A percentile compares a stretch with the other conserved stretches of the same genome.
phyloP scores from a whole-genome alignment of 2,888 invertebrate genomes.

The Sinotaia quadrata region DNA sequence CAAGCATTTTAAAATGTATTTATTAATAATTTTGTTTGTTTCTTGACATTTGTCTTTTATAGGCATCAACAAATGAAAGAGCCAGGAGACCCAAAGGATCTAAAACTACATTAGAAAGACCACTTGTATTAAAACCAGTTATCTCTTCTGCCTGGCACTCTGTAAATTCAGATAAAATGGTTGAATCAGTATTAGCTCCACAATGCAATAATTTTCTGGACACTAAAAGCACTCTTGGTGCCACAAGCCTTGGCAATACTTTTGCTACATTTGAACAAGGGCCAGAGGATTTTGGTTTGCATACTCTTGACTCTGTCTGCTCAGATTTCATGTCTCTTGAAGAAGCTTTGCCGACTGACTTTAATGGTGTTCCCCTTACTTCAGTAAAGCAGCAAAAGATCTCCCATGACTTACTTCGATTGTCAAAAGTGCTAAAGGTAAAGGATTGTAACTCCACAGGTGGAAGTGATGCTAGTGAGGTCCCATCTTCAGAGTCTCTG shows the following conservation, averaged over 20 bases:
- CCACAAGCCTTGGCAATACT: constrained; percentile 31
- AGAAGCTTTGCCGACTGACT: constrained; percentile 58
- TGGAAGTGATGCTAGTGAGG: constrained; percentile 41
- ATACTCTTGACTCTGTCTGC: constrained; percentile 53
- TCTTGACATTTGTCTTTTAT: background rate
- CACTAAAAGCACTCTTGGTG: constrained; percentile 3
- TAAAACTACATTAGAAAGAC: constrained; percentile 13
- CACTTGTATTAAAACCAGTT: constrained; percentile 16
- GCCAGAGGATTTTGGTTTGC: constrained; percentile 34
- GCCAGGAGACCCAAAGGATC: background rate
- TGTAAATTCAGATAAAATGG: background rate
- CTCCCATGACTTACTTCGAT: constrained; percentile 53
- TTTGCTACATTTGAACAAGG: constrained; percentile 32
- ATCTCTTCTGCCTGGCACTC: constrained; percentile 21
- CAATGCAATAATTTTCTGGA: constrained; percentile 1
- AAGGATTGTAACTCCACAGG: constrained; percentile 56
- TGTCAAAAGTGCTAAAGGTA: constrained; percentile 60
- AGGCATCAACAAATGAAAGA: background rate
- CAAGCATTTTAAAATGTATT: no score
- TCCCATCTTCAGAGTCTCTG: background rate
- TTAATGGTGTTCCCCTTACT: constrained; percentile 60
- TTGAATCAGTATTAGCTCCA: background rate
- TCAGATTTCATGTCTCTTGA: constrained; percentile 60
- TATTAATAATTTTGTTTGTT: no score
- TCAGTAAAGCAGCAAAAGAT: constrained; percentile 62